These are phyloP conservation scores for Cataglyphis livida DNA, from an alignment of 2,888 invertebrate genomes.

Conservation along the genomic window DNA sequence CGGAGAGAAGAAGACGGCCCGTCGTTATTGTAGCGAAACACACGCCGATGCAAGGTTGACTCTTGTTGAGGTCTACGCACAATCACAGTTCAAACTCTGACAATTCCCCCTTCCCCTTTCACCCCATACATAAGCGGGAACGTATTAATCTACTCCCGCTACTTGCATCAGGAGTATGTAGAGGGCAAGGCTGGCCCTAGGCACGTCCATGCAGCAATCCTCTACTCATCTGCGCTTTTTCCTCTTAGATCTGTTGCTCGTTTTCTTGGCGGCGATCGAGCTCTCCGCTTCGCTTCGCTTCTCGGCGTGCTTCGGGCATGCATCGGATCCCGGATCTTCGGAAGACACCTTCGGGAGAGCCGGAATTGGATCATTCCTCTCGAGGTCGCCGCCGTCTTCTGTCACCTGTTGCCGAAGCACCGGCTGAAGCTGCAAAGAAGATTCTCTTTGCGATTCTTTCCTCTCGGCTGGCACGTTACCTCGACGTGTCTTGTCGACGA, in stretches of 20 bases:
- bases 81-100: not conserved
- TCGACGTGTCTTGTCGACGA: conserved; percentile 43
- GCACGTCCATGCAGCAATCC: conserved; percentile 85
- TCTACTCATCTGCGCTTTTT: conserved; percentile 85
- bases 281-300: conserved; percentile 78
- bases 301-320: conserved; percentile 58
- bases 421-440: conserved; percentile 36
- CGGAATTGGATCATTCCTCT: conserved; percentile 7
- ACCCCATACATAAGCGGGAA: not conserved
- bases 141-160: conserved; percentile 82
- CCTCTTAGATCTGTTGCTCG: conserved; percentile 80
- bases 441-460: conserved; percentile 51
- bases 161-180: conserved; percentile 84
- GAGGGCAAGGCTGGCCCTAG: conserved; percentile 84
- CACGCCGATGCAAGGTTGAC: conserved; percentile 3
- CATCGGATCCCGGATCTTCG: conserved; percentile 50
- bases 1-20: not conserved
- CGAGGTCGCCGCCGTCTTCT: not conserved
- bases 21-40: conserved; percentile 27
- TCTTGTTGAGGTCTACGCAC: not conserved
- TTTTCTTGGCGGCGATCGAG: conserved; percentile 78
- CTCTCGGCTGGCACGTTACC: conserved; percentile 49
- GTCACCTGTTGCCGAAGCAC: conserved; percentile 15
- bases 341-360: conserved; percentile 66
- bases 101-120: not conserved